phyloP scores from a whole-genome alignment of 2,888 invertebrate genomes.

The Plusia festucae region DNA sequence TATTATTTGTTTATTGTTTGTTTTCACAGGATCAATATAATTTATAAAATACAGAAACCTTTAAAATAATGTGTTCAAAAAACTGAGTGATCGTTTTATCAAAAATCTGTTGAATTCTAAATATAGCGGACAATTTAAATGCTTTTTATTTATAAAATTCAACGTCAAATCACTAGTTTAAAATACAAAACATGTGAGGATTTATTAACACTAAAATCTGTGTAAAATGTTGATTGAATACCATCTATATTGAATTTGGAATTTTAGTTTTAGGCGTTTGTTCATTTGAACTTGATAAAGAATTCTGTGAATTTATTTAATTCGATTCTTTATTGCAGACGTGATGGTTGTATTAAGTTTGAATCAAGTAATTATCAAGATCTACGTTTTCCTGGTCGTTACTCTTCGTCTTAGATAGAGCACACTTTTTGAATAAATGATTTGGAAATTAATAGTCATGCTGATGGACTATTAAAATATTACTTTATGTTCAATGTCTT shows the following conservation, averaged over 20 bases:
- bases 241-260: neutral
- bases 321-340: constrained; percentile 1
- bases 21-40: too few species aligned
- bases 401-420: neutral
- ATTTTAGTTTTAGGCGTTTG: neutral
- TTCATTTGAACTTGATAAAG: neutral
- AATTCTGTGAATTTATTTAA: neutral
- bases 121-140: neutral
- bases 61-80: too few species aligned
- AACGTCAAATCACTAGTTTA: too few species aligned
- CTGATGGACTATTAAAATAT: too few species aligned
- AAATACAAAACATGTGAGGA: neutral
- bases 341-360: neutral
- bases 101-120: too few species aligned
- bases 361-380: constrained; percentile 1
- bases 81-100: too few species aligned
- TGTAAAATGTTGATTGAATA: neutral
- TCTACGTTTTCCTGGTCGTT: neutral
- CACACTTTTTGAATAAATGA: neutral
- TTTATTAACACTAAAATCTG: neutral
- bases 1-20: too few species aligned
- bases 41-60: too few species aligned
- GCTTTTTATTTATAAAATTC: neutral
- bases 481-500: too few species aligned
- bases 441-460: too few species aligned